Conservation (phyloP, 2,797 vertebrate genomes). For the Threskiornis aethiopicus region DNA sequence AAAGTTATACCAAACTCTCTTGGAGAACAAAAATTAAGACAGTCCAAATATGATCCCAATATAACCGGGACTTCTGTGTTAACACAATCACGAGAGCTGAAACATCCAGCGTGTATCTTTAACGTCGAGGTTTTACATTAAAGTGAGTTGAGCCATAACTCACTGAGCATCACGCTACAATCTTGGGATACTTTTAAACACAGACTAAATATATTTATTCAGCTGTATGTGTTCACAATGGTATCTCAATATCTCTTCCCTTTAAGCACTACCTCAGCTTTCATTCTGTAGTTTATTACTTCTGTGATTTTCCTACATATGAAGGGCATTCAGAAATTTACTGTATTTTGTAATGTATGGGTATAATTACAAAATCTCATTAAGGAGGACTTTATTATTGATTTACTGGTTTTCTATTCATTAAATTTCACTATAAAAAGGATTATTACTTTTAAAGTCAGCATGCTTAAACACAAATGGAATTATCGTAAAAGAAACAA, state of each 20-base stretch:
- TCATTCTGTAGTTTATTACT: neutral
- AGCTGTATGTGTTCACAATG: neutral
- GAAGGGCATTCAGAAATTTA: slow-evolving; percentile 49
- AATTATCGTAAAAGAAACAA: slow-evolving; percentile 69
- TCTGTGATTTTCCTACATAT: neutral
- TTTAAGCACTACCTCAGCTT: neutral
- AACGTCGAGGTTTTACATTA: neutral
- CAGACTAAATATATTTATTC: slow-evolving; percentile 21
- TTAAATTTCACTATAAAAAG: slow-evolving; percentile 71
- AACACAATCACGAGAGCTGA: neutral
- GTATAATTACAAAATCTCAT: slow-evolving; percentile 71
- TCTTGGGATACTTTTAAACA: slow-evolving; percentile 5
- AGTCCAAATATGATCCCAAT: neutral
- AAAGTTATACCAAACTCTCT: neutral
- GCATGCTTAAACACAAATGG: slow-evolving; percentile 67
- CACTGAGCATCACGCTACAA: neutral
- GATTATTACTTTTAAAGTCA: slow-evolving; percentile 75
- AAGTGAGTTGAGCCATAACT: neutral
- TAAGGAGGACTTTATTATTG: slow-evolving; percentile 73
- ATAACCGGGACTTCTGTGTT: neutral
- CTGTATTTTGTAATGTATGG: slow-evolving; percentile 59
- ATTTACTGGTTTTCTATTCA: slow-evolving; percentile 75
- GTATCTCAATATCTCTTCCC: neutral
- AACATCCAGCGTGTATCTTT: neutral
- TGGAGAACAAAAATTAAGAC: neutral